Conservation (phyloP, 1,140 invertebrate genomes). For the Trichonephila inaurata region DNA sequence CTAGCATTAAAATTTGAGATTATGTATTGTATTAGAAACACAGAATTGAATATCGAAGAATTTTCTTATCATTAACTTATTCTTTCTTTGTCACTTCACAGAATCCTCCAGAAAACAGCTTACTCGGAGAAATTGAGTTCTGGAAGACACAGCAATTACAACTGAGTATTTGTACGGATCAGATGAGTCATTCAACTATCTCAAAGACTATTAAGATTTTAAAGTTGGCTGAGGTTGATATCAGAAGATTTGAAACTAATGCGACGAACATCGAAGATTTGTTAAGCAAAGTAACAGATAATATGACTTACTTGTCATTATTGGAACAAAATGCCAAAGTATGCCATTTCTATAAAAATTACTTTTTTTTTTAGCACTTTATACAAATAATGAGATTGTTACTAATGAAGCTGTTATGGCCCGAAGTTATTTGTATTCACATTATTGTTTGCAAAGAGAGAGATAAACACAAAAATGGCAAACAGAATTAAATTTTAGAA, state of each 20-base stretch:
- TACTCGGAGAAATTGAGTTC: constrained; percentile 45
- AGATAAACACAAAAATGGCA: too few species aligned
- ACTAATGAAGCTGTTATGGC: too few species aligned
- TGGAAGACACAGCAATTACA: constrained; percentile 34
- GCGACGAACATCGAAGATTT: background rate
- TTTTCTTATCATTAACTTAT: too few species aligned
- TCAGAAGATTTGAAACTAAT: background rate
- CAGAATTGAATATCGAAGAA: too few species aligned
- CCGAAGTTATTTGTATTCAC: too few species aligned
- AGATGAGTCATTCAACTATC: constrained; percentile 15
- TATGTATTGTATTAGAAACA: too few species aligned
- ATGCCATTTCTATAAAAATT: background rate
- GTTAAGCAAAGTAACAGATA: background rate
- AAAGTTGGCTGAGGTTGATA: background rate
- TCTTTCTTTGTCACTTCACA: background rate
- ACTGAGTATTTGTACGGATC: constrained; percentile 21
- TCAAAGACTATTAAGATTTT: constrained; percentile 33
- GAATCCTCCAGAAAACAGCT: background rate
- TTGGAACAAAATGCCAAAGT: constrained; percentile 22
- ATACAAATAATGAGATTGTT: too few species aligned
- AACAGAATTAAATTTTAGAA: too few species aligned
- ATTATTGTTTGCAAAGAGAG: too few species aligned
- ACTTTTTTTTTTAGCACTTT: too few species aligned
- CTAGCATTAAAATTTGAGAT: too few species aligned
- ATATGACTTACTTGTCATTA: background rate